Evolutionary conservation across 2,888 invertebrate species (phyloP), one percentile per base, ranked within the genome.

Genomic region (Vesta saturnalis): DNA sequence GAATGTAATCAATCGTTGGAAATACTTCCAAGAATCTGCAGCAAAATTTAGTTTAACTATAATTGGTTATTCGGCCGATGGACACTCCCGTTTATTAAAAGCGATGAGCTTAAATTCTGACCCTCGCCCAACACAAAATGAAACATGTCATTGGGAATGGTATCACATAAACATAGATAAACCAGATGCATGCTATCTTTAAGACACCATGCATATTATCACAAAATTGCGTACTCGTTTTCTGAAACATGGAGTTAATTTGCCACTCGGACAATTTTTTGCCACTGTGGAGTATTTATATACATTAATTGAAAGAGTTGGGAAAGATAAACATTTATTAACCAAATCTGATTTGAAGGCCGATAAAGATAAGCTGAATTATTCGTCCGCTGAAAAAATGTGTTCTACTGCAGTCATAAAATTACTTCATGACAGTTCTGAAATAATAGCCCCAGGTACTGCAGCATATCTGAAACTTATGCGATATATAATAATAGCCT

Each of bases 21-120:
- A 70, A 39, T 74, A 70, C 47, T 72, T 76, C 16, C 43, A 56
- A 55, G 35, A 62, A 30, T 21, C 67, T 35, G 67, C 74, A 18
- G 46, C 62, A 64, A 43, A 58, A 56, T 59, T 68, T 66, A 72
- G 67, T 21, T 76, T 77, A 58, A 61, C 19, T 52, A 73, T 76
- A 23, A 5, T 73, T 6, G 76, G 76, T 16, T 69, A 75, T 55
- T 75, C 74, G n/a, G 70, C 75, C 5, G 77, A 78, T 71, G 74
- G 77, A 5, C 76, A 77, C 54, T 15, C 72, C 16, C 64, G 75
- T 10, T 58, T 77, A n/a, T 63, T 79, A 54, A 77, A 74, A 66
- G 72, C 74, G 43, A 78, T 77, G 76, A 23, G 52, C 12, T 14
- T 72, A 8, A 54, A 67, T 56, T 70, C 54, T 52, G 60, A 66